These are phyloP conservation scores for Anas acuta DNA, from an alignment of 2,797 vertebrate species.

Conservation along the genomic window DNA sequence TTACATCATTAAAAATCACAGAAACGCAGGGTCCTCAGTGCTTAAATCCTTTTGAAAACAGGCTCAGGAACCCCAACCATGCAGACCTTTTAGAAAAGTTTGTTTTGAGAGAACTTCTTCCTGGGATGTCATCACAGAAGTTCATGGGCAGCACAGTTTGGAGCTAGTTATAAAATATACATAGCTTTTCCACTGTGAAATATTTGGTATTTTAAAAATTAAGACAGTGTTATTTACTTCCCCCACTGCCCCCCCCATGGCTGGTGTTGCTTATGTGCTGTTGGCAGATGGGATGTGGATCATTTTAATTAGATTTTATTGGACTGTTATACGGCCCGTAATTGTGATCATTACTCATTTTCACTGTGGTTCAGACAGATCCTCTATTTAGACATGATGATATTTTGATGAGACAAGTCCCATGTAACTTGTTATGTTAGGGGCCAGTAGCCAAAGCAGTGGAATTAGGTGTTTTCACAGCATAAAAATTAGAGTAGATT, in stretches of 20 bases:
- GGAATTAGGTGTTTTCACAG: slow-evolving; percentile 39
- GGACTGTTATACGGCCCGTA: slow-evolving; percentile 82
- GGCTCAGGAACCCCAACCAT: background rate
- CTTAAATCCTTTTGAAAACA: background rate
- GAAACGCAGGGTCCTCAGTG: background rate
- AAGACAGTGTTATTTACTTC: slow-evolving; percentile 66
- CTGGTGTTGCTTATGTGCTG: slow-evolving; percentile 71
- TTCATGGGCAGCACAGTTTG: background rate
- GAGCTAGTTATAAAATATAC: slow-evolving; percentile 48
- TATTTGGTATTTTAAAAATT: slow-evolving; percentile 67
- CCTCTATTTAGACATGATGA: slow-evolving; percentile 77
- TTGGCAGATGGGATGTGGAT: slow-evolving; percentile 83
- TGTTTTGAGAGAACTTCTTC: background rate
- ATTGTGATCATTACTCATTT: slow-evolving; percentile 84
- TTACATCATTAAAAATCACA: background rate
- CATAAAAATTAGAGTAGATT: background rate
- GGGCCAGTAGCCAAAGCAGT: slow-evolving; percentile 35
- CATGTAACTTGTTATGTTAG: slow-evolving; percentile 61
- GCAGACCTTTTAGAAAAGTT: background rate
- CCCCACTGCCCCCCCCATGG: slow-evolving; percentile 40
- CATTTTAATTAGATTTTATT: slow-evolving; percentile 88
- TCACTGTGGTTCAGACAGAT: slow-evolving; percentile 80
- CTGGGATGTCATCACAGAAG: background rate
- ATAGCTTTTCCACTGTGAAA: slow-evolving; percentile 47
- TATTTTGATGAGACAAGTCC: slow-evolving; percentile 79